Conservation (phyloP, 1,140 invertebrate genomes). For the Drosophila bifasciata region DNA sequence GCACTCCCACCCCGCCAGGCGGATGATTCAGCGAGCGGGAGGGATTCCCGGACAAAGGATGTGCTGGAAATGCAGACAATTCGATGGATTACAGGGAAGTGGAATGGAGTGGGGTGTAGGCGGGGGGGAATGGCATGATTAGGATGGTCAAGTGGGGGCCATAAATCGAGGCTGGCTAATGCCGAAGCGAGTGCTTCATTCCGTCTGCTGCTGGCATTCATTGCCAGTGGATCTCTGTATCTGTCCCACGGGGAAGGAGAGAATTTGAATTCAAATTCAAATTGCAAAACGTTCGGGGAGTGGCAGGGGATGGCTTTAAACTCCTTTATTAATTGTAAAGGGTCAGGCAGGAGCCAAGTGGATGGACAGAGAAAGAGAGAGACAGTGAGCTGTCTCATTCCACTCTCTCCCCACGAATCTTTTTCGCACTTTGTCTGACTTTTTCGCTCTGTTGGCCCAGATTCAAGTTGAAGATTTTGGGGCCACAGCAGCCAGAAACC, state of each 20-base stretch:
- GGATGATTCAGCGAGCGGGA: slow-evolving; percentile 18
- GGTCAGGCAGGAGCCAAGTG: slow-evolving; percentile 21
- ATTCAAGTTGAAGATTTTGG: slow-evolving; percentile 22
- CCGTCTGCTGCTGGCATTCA: slow-evolving; percentile 67
- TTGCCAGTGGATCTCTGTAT: slow-evolving; percentile 22
- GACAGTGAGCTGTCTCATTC: not conserved
- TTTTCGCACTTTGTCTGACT: slow-evolving; percentile 44
- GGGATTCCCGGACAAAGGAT: slow-evolving; percentile 23
- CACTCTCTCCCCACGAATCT: slow-evolving; percentile 1
- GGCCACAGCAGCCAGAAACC: slow-evolving; percentile 21
- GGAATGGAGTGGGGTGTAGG: not conserved
- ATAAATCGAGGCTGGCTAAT: slow-evolving; percentile 71
- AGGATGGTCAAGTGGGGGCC: slow-evolving; percentile 56
- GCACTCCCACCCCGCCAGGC: slow-evolving; percentile 11
- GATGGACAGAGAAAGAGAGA: too few relatives aligned
- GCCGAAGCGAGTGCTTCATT: slow-evolving; percentile 57
- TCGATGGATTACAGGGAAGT: slow-evolving; percentile 1
- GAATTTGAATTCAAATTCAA: slow-evolving; percentile 42
- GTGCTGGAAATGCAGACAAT: slow-evolving; percentile 46
- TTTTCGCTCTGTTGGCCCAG: slow-evolving; percentile 22
- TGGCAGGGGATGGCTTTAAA: slow-evolving; percentile 29
- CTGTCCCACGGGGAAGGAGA: not conserved
- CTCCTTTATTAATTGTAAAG: slow-evolving; percentile 27
- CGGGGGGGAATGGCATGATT: not conserved
- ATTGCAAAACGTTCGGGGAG: slow-evolving; percentile 16